These are phyloP conservation scores for Drosophila arizonae DNA, from an alignment of 1,140 invertebrate genomes.

Conservation along the genomic window DNA sequence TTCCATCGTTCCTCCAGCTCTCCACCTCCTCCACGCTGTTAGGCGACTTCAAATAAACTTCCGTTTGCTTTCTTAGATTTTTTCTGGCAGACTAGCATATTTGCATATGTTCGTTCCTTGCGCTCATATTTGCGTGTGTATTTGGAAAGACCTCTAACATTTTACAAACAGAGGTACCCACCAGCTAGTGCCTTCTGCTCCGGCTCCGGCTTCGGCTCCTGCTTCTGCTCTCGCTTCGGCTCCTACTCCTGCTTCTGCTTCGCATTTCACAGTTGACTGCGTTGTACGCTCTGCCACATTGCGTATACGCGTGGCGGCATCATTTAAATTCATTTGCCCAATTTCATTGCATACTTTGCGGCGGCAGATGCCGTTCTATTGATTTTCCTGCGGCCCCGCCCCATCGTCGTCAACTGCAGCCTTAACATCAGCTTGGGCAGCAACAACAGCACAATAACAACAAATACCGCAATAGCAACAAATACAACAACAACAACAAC, in stretches of 20 bases:
- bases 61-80: conserved; percentile 51
- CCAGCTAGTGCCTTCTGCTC: neutral
- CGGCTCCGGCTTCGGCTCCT: neutral
- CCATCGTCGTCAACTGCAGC: conserved; percentile 24
- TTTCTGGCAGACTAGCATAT: conserved; percentile 23
- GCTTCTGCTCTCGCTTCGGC: neutral
- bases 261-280: conserved; percentile 37
- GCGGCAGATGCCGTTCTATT: conserved; percentile 43
- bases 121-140: neutral
- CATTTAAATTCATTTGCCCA: conserved; percentile 55
- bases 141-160: too few relatives aligned
- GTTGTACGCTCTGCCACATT: conserved; percentile 7
- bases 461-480: conserved; percentile 1
- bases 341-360: conserved; percentile 57
- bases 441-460: conserved; percentile 14
- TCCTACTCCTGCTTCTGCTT: neutral
- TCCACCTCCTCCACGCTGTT: neutral
- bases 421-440: conserved; percentile 8
- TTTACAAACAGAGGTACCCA: neutral
- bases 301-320: conserved; percentile 43
- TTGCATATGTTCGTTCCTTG: conserved; percentile 37
- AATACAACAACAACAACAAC: conserved; percentile 1
- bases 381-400: conserved; percentile 12
- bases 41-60: conserved; percentile 48
- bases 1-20: neutral